Evolutionary conservation across 2,888 invertebrate species (phyloP), one percentile per base, ranked within the genome.

Genomic region (Lepidocyrtoides sp.): DNA sequence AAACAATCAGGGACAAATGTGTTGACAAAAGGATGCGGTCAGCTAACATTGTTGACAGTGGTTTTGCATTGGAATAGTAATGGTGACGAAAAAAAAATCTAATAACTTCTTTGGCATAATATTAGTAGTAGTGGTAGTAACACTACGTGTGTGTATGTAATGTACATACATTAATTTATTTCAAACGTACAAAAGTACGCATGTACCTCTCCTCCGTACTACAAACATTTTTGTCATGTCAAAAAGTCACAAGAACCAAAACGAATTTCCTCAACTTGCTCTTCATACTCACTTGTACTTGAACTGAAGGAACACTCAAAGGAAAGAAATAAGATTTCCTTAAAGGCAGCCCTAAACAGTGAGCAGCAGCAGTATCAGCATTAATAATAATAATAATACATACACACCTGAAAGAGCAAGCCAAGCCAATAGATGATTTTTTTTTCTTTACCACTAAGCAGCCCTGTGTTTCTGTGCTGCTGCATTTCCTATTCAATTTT

Each of bases 1-100:
- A 92, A 92, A 92, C 92, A 93, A 92, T 92, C 90, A 89, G 87
- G 88, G 91, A 92, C 91, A 91, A 92, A 51, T 66, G 72, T 92
- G 89, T 89, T 89, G 89, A 92, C 89, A 89, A 92, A 92, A 92
- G 92, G 92, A 89, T 89, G 91, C 88, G 91, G 91, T 91, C 91
- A 77, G 51, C 32, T 3, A 91, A 84, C 57, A 88, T 83, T 91
- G 85, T 86, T 69, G 82, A 91, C 86, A 54, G 72, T 86, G 29
- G 81, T n/a, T n/a, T n/a, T n/a, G n/a, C n/a, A n/a, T n/a, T n/a
- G n/a, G n/a, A n/a, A n/a, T 36, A 17, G 41, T 41, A 41, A 12
- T 72, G 69, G 17, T 72, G 66, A 72, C 36, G 36, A 36, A 4
- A 36, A 36, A 7, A 36, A 36, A n/a, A n/a, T n/a, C n/a, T n/a